Evolutionary conservation across 2,888 invertebrate species (phyloP), one percentile per base, ranked within the genome.

Genomic region (Pyrochroa serraticornis): DNA sequence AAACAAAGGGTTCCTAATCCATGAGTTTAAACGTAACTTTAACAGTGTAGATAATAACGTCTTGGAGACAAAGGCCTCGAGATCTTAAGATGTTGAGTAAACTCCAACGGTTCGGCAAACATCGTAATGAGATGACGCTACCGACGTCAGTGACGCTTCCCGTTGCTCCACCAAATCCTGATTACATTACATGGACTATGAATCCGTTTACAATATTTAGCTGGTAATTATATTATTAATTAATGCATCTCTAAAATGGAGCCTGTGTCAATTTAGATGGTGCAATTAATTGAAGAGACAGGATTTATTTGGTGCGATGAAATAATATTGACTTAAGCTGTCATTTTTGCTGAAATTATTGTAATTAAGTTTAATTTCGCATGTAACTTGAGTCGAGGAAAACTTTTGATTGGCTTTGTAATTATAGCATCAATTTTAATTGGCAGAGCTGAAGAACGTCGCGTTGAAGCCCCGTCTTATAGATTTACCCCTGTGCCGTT

Each of bases 361-460:
- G 67, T 66, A 70, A 71, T 75, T 69, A 71, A 73, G 72, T 72
- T 73, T 65, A 71, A 75, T 75, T 73, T 72, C 62, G 66, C 70
- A 70, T 65, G 72, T 74, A 74, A 77, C 76, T 74, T 71, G 67
- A 75, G 64, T 66, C 61, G 60, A 63, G 65, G 67, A 71, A 76
- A 77, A 73, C 71, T 77, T 76, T 73, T 76, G 75, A 75, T 75
- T 76, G 76, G 75, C 74, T 76, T 76, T 75, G 72, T 77, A 77
- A 77, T 77, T 76, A 77, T 74, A 71, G 72, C 75, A 77, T 77
- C 77, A 76, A 75, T 78, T 76, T 77, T 77, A 78, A 78, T 76
- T 76, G 77, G 75, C 75, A 73, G 62, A 67, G 70, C 64, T 62
- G 68, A 63, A 57, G 61, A 57, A 42, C 62, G 60, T 62, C 60